Conservation (phyloP, 2,888 invertebrate genomes). For the Drosophila macrospina region DNA sequence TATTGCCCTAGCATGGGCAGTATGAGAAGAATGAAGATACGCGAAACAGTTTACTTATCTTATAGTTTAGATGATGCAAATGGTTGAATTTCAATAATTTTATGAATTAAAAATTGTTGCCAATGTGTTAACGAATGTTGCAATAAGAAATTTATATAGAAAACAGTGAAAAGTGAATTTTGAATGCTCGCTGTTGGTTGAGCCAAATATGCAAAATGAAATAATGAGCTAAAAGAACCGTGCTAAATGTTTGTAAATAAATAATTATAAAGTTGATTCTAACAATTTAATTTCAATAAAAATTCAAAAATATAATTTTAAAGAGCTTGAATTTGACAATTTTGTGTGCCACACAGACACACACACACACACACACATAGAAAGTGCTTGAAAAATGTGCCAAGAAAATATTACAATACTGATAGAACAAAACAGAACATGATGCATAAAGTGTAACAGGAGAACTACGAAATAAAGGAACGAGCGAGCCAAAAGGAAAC, state of each 20-base stretch:
- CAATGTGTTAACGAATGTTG: constrained; percentile 41
- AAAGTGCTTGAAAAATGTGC: constrained; percentile 52
- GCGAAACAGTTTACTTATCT: not conserved
- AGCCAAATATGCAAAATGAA: constrained; percentile 59
- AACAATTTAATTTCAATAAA: constrained; percentile 14
- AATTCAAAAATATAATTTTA: constrained; percentile 2
- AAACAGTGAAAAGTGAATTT: constrained; percentile 38
- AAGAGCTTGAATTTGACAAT: constrained; percentile 3
- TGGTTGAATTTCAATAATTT: constrained; percentile 38
- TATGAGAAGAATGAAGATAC: not conserved
- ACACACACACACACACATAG: constrained; percentile 26
- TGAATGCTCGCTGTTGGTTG: constrained; percentile 48
- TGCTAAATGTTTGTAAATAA: constrained; percentile 14
- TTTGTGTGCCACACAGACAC: constrained; percentile 28
- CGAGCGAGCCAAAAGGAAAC: constrained; percentile 48
- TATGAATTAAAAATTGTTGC: constrained; percentile 42
- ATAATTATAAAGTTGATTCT: not conserved
- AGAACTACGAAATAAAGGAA: constrained; percentile 50
- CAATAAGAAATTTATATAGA: constrained; percentile 13
- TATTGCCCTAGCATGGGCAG: not conserved
- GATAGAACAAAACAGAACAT: constrained; percentile 22
- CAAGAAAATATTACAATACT: constrained; percentile 29
- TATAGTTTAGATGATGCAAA: constrained; percentile 52
- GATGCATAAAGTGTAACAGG: constrained; percentile 43
- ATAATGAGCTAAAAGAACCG: constrained; percentile 33